Evolutionary conservation across 1,140 invertebrate genomes (phyloP).

Genomic region (Psilanteris sp.): DNA sequence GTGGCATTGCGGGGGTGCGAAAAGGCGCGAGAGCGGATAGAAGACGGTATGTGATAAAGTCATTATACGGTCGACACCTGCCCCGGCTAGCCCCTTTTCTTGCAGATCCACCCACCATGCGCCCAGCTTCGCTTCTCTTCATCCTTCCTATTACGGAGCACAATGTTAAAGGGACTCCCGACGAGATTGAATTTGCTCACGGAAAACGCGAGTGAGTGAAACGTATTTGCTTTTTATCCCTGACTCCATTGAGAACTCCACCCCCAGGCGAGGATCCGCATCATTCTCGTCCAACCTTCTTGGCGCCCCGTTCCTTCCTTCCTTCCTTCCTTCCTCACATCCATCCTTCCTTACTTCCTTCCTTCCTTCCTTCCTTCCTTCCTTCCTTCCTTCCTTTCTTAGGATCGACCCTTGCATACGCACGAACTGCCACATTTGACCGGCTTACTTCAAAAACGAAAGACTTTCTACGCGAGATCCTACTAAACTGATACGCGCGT

Average conservation of each 20-base stretch:
- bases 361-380: constrained; percentile 16
- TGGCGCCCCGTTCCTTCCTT: not conserved
- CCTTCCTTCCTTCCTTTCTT: constrained; percentile 43
- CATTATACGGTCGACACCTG: constrained; percentile 77
- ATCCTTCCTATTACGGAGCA: constrained; percentile 76
- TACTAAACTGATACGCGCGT: constrained; percentile 62
- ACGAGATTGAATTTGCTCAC: constrained; percentile 79
- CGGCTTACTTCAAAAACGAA: constrained; percentile 65
- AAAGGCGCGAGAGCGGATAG: constrained; percentile 53
- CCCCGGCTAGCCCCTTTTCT: constrained; percentile 51
- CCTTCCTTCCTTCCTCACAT: constrained; percentile 20
- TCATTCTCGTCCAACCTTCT: constrained; percentile 51
- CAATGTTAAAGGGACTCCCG: constrained; percentile 78
- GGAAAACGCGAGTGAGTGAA: constrained; percentile 78
- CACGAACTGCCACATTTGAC: constrained; percentile 70
- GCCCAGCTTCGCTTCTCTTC: constrained; percentile 63
- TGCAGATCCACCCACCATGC: constrained; percentile 42
- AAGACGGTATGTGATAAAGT: constrained; percentile 73
- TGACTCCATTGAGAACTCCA: constrained; percentile 74
- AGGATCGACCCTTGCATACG: constrained; percentile 42
- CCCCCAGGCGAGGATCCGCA: constrained; percentile 56
- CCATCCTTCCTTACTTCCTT: constrained; percentile 39
- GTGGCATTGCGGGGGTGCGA: constrained; percentile 67
- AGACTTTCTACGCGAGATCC: constrained; percentile 69
- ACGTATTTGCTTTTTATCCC: constrained; percentile 79